Evolutionary conservation across 2,797 vertebrate genomes (phyloP), one percentile per base, ranked within the genome.

Genomic region (Esox masquinongy): DNA sequence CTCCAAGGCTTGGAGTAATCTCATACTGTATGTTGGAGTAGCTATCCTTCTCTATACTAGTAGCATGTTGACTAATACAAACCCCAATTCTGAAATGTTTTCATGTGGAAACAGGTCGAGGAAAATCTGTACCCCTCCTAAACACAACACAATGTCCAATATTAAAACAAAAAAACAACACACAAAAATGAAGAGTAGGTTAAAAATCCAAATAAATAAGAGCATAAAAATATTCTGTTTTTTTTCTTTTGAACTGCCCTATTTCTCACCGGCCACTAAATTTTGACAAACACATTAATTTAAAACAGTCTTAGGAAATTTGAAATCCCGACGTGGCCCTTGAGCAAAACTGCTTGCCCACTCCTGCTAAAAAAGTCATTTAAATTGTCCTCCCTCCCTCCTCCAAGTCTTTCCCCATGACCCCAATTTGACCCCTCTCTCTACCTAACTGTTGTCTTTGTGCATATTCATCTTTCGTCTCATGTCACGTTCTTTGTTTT

Each of bases 101-200:
- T 31, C 29, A 8, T 31, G 29, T 66, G 29, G 14, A 16, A 66
- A 66, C 64, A 17, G 31, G 6, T 9, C 15, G 16, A 34, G 14
- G 16, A 66, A 66, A 29, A 66, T 63, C 61, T 14, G 61, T 24
- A 14, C 22, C 61, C 1, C 22, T 63, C 29, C 24, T 16, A 34
- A 34, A 66, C 63, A 73, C 5, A 86, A 63, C 14, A 72, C 43
- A 79, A 77, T 63, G 11, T 69, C 29, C 73, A 34, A 85, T 70
- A 15, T 73, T 26, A 64, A 79, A 31, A 80, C 4, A 47, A 70
- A 49, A n/a, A 70, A 5, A 14, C 2, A 64, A 0, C 14, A 19
- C 1, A 29, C n/a, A 56, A 66, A 77, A 74, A 50, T 22, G 24
- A 34, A 56, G 39, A 76, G 43, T 26, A 66, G 19, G 53, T 70